Percentiles rank a stretch among this genome's conserved stretches.
phyloP scores from a whole-genome alignment of 1,140 invertebrate genomes.

The Triops cancriformis region DNA sequence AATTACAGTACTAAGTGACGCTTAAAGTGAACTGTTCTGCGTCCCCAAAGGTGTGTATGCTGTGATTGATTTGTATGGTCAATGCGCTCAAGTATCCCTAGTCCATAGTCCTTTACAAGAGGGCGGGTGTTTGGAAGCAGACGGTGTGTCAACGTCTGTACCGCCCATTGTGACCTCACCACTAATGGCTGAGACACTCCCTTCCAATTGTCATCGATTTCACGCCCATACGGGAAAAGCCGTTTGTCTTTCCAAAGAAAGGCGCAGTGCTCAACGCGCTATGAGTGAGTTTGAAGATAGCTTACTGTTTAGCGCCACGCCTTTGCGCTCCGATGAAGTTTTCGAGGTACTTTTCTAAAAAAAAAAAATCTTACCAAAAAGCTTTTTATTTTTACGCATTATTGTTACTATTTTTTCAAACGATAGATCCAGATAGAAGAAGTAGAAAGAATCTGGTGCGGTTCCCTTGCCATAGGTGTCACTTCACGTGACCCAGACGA shows the following conservation, averaged over 20 bases:
- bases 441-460: neutral
- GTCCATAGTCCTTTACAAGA: slow-evolving; percentile 24
- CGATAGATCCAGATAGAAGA: neutral
- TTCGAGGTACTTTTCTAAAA: slow-evolving; percentile 47
- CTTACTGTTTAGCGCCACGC: slow-evolving; percentile 44
- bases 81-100: slow-evolving; percentile 74
- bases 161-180: neutral
- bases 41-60: slow-evolving; percentile 62
- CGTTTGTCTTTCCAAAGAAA: slow-evolving; percentile 13
- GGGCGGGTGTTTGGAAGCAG: neutral
- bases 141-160: neutral
- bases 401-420: neutral
- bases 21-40: neutral
- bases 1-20: neutral
- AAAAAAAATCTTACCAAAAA: too few relatives aligned
- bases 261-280: slow-evolving; percentile 47
- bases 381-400: too few relatives aligned
- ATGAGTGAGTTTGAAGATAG: slow-evolving; percentile 50
- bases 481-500: neutral
- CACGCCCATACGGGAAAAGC: slow-evolving; percentile 13
- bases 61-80: slow-evolving; percentile 90
- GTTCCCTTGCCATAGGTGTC: neutral
- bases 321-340: slow-evolving; percentile 44
- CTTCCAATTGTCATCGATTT: slow-evolving; percentile 11
- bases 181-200: neutral